Base-by-base conservation (phyloP, 2,113 vertebrate genomes). In the Tyto alba region DNA sequence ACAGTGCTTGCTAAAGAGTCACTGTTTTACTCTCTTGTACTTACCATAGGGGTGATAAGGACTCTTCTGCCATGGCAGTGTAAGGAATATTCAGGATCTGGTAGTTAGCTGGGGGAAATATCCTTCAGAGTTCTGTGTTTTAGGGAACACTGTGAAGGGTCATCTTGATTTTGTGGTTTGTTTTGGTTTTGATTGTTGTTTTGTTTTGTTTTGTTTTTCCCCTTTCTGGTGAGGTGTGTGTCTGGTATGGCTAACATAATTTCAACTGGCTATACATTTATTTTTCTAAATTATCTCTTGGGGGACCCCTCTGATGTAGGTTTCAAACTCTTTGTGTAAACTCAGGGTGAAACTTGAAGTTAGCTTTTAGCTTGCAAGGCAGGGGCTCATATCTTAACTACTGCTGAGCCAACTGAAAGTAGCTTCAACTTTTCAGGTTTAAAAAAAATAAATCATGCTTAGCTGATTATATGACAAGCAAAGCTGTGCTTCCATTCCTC, bases 231-330 rank as follows among this genome's bases (percentile, higher is more conserved):
- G 36, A 40, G 26, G 11, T 10, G 4, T 86, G 47, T 62, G 27
- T 77, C 26, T 77, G 23, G 13, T 71, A 23, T 27, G 48, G 16
- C 19, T 75, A 48, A 53, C 7, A 30, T 63, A 50, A 1, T 81
- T n/a, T 57, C 20, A 60, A 26, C 26, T 82, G 43, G 9, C 38
- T 7, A 2, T 16, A 22, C 0, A 0, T 20, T 53, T 85, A 3
- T 77, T 84, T 84, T 40, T 36, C 16, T 64, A 16, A 82, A 56
- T 12, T 47, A 34, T 67, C 18, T 56, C 38, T 47, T 52, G 38
- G 53, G 53, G 21, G 40, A 74, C 2, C 3, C 11, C 10, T 84
- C 83, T 3, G 3, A 8, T 62, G 10, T 38, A 50, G n/a, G 92
- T 91, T 89, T 67, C 32, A 43, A 81, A 74, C 23, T 67, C 36